phyloP scores from a whole-genome alignment of 2,888 invertebrate species.

The Lissocephala sabroskyi region DNA sequence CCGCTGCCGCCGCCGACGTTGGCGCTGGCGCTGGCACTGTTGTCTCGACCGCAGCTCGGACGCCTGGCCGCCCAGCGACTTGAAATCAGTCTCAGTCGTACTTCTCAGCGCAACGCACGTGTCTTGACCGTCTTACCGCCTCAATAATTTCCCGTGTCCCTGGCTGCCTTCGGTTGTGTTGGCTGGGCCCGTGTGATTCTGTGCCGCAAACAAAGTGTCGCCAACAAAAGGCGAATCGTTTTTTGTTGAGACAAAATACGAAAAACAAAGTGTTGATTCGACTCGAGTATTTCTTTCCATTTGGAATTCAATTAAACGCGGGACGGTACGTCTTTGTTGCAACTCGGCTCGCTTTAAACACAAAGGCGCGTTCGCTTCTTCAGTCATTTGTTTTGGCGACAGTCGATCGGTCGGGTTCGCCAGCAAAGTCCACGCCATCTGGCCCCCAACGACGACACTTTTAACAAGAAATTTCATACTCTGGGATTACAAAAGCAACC shows the following conservation, averaged over 20 bases:
- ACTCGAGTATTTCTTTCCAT: neutral
- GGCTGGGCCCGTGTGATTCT: no score
- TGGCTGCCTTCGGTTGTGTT: neutral
- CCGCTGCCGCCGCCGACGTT: slow-evolving; percentile 14
- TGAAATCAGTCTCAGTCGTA: slow-evolving; percentile 64
- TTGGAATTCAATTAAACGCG: no score
- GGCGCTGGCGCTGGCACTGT: slow-evolving; percentile 3
- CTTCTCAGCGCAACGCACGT: slow-evolving; percentile 63
- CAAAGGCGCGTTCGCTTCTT: slow-evolving; percentile 44
- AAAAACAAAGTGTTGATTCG: neutral
- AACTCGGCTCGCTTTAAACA: slow-evolving; percentile 1
- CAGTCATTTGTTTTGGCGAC: slow-evolving; percentile 57
- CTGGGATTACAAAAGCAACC: neutral
- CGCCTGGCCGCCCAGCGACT: slow-evolving; percentile 27
- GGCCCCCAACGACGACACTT: neutral
- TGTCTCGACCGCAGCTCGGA: slow-evolving; percentile 8
- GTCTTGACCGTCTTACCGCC: no score
- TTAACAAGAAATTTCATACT: slow-evolving; percentile 3
- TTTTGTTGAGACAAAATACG: neutral
- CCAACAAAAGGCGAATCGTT: slow-evolving; percentile 3
- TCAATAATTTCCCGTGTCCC: slow-evolving; percentile 3
- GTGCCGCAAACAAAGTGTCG: slow-evolving; percentile 20
- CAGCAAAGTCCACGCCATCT: no score
- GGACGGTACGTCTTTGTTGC: neutral
- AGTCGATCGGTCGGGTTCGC: no score